phyloP scores from a whole-genome alignment of 2,888 invertebrate species.

The Pantelozetes paolii region DNA sequence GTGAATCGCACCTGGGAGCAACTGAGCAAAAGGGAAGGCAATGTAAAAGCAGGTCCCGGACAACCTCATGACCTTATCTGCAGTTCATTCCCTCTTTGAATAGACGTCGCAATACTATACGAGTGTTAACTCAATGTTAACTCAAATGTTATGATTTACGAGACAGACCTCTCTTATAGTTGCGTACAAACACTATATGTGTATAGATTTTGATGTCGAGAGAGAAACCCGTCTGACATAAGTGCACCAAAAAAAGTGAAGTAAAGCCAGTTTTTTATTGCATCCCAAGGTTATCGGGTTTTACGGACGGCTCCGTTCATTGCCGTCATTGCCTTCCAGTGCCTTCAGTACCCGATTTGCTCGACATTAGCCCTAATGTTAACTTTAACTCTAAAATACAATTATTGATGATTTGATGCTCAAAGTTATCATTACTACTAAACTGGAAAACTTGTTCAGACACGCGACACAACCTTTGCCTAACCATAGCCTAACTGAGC shows the following conservation, averaged over 20 bases:
- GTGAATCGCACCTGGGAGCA: slow-evolving; percentile 37
- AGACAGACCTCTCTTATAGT: not conserved
- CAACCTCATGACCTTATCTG: slow-evolving; percentile 20
- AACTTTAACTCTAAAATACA: not conserved
- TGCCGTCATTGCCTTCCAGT: slow-evolving; percentile 3
- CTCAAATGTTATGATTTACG: slow-evolving; percentile 31
- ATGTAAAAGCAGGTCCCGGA: slow-evolving; percentile 20
- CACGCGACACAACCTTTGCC: not conserved
- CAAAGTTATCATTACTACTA: slow-evolving; percentile 3
- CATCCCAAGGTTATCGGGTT: slow-evolving; percentile 10
- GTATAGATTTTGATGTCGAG: not conserved
- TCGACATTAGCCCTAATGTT: not conserved
- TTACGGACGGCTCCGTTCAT: slow-evolving; percentile 26
- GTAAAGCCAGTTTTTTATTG: slow-evolving; percentile 8
- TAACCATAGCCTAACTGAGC: not conserved
- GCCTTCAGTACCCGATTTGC: slow-evolving; percentile 14
- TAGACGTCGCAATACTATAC: slow-evolving; percentile 23
- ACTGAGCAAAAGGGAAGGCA: slow-evolving; percentile 25
- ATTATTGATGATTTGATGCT: slow-evolving; percentile 14
- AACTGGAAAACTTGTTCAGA: slow-evolving; percentile 4
- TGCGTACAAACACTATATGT: not conserved
- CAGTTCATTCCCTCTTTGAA: slow-evolving; percentile 26
- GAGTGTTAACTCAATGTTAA: slow-evolving; percentile 23
- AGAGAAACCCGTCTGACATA: slow-evolving; percentile 21
- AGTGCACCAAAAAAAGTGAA: slow-evolving; percentile 18